Evolutionary conservation across 2,797 vertebrate species (phyloP), one percentile per base, ranked within the genome.

Genomic region (Chanos chanos): DNA sequence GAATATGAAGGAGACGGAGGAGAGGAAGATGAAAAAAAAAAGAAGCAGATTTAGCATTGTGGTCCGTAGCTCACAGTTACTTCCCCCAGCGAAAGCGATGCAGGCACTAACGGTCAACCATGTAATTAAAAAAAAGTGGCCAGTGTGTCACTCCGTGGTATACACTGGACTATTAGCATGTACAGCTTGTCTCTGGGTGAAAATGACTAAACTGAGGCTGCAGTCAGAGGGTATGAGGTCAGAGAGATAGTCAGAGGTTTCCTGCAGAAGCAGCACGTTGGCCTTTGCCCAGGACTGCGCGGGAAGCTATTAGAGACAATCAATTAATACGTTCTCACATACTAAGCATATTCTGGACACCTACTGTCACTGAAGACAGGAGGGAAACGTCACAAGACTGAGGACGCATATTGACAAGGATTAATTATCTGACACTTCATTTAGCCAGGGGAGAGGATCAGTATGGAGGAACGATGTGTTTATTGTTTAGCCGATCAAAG

Each of bases 391-490:
- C 52, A n/a, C 61, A 44, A 37, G 19, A 56, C 57, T 39, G 54
- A 44, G 40, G 41, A 12, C 13, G 31, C 22, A 47, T 45, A 33
- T 56, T 18, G 18, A 33, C 21, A 48, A 57, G 43, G 55, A 60
- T 62, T 60, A 65, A 66, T 66, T 49, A 56, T 61, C 34, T 15
- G 57, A 61, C 50, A 54, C 55, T 67, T 13, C 50, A 54, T 47
- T 45, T 55, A 44, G 64, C 34, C 41, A 49, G 41, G 49, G 55
- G 40, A 51, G 37, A 58, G 30, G 30, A 68, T 68, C 57, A 61
- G 25, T 41, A 34, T 1, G 34, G 27, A 54, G 36, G 64, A 53
- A 64, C 24, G 53, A 58, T 25, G 41, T 15, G 16, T 9, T 51
- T 64, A 19, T 40, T 37, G 41, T 64, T 67, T 53, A 24, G 22